Evolutionary conservation across 2,797 vertebrate species (phyloP).

Genomic region (Jordanella pulchra): DNA sequence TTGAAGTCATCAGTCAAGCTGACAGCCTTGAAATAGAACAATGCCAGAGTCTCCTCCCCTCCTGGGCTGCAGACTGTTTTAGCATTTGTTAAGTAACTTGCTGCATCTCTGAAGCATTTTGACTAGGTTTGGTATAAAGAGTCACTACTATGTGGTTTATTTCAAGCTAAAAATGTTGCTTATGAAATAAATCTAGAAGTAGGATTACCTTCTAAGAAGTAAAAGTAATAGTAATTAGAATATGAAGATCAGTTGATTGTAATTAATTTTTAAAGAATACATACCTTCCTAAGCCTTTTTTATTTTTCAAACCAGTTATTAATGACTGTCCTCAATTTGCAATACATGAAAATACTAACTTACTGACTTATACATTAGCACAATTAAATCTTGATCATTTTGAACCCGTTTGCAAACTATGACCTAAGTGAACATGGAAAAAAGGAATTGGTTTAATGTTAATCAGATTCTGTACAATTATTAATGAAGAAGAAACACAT

Average conservation of each 20-base stretch:
- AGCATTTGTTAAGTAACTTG: constrained; percentile 74
- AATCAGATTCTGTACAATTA: background rate
- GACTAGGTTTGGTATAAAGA: constrained; percentile 5
- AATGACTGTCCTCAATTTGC: background rate
- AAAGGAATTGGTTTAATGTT: background rate
- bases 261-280: background rate
- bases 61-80: constrained; percentile 54
- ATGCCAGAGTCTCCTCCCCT: constrained; percentile 63
- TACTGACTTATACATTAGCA: background rate
- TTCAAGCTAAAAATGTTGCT: constrained; percentile 18
- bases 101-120: constrained; percentile 58
- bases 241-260: background rate
- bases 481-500: too few relatives aligned
- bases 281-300: background rate
- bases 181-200: constrained; percentile 13
- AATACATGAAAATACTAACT: background rate
- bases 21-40: constrained; percentile 77
- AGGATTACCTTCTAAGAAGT: background rate
- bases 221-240: constrained; percentile 9
- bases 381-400: background rate
- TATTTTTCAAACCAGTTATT: background rate
- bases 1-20: constrained; percentile 74
- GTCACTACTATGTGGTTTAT: background rate
- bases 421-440: background rate
- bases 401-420: background rate